These are phyloP conservation scores for Falco rusticolus DNA, from an alignment of 2,797 vertebrate species.

Conservation along the genomic window DNA sequence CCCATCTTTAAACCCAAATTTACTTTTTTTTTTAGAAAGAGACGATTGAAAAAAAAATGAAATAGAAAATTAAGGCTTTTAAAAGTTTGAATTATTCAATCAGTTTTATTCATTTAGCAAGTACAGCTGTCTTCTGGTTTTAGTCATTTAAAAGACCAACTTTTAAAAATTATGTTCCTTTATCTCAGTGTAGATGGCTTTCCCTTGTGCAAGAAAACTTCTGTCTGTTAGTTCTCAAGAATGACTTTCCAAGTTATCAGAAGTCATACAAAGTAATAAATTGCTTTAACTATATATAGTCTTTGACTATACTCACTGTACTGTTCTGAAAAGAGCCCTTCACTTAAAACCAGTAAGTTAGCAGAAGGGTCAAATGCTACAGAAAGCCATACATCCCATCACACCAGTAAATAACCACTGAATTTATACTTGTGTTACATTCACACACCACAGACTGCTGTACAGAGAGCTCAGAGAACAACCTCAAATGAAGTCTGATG, in stretches of 20 bases:
- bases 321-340: neutral
- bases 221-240: neutral
- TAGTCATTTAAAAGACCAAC: neutral
- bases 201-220: neutral
- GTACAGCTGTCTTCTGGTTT: neutral
- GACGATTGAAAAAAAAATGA: neutral
- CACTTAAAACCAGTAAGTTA: neutral
- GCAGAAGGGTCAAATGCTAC: neutral
- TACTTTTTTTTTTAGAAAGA: neutral
- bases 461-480: neutral
- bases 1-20: neutral
- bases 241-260: neutral
- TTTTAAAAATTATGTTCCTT: neutral
- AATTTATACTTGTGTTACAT: neutral
- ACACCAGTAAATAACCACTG: neutral
- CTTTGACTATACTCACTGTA: accelerated
- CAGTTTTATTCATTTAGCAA: neutral
- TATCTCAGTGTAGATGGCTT: neutral
- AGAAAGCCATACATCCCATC: neutral
- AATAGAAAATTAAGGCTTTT: neutral
- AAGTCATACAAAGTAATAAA: neutral
- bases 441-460: neutral
- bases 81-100: neutral
- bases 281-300: neutral
- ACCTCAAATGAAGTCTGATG: neutral